These are phyloP conservation scores for Ganaspis brasiliensis DNA, from an alignment of 2,888 invertebrate genomes.

Conservation along the genomic window DNA sequence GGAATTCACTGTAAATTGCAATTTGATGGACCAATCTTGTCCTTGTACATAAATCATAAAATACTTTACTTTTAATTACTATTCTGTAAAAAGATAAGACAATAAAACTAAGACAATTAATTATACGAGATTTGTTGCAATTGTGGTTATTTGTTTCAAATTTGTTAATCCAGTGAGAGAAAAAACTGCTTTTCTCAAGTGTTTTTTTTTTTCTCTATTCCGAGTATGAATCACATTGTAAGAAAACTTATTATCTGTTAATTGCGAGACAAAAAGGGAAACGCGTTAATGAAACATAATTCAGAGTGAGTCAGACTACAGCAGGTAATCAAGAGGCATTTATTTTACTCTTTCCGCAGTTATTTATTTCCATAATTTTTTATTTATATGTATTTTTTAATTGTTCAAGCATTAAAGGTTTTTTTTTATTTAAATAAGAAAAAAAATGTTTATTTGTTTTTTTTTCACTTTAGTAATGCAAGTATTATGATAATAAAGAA, in stretches of 20 bases:
- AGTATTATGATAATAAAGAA: no score
- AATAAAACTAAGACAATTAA: constrained; percentile 19
- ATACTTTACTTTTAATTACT: constrained; percentile 13
- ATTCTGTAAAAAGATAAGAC: constrained; percentile 25
- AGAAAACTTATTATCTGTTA: not conserved
- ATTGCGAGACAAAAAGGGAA: not conserved
- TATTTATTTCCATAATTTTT: no score
- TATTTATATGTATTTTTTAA: no score
- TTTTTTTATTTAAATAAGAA: no score
- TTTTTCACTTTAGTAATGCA: no score
- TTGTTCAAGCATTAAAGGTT: no score
- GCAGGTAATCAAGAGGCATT: no score
- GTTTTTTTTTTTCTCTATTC: not conserved
- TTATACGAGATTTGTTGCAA: not conserved
- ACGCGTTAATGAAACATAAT: constrained; percentile 4
- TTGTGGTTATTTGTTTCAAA: not conserved
- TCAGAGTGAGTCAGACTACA: not conserved
- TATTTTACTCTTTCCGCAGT: not conserved
- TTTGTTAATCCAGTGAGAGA: constrained; percentile 9
- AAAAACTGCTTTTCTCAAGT: not conserved
- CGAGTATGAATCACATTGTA: not conserved
- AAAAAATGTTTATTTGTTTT: no score
- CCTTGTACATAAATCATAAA: constrained; percentile 27
- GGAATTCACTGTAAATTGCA: not conserved
- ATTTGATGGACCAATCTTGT: constrained; percentile 15